phyloP scores from a whole-genome alignment of 2,888 invertebrate genomes.

The Tortricodes alternella region DNA sequence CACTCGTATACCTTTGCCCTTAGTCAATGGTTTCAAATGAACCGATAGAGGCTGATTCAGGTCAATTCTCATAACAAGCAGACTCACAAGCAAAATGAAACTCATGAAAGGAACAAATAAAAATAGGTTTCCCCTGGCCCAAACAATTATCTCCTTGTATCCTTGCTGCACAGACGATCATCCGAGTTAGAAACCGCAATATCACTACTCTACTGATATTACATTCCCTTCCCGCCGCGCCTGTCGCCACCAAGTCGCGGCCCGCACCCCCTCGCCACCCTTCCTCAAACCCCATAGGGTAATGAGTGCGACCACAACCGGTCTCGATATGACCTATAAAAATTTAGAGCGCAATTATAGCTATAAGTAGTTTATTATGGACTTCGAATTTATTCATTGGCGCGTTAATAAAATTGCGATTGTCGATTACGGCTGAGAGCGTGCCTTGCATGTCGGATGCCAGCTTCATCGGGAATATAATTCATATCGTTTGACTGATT shows the following conservation, averaged over 20 bases:
- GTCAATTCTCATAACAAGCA: too few relatives aligned
- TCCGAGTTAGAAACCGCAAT: conserved; percentile 74
- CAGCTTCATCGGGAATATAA: conserved; percentile 6
- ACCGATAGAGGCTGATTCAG: too few relatives aligned
- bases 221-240: conserved; percentile 61
- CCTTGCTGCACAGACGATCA: conserved; percentile 51
- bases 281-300: conserved; percentile 64
- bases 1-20: conserved; percentile 10
- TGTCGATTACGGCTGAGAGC: conserved; percentile 1
- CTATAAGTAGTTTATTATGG: conserved; percentile 47
- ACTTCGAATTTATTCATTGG: conserved; percentile 1
- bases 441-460: conserved; percentile 3
- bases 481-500: conserved; percentile 1
- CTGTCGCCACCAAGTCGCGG: conserved; percentile 70
- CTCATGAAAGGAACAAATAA: neutral
- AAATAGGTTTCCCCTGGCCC: neutral
- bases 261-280: conserved; percentile 45
- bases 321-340: conserved; percentile 73
- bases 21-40: too few relatives aligned
- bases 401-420: conserved; percentile 20
- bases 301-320: conserved; percentile 71
- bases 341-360: conserved; percentile 68
- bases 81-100: neutral
- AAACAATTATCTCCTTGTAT: conserved; percentile 25
- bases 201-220: conserved; percentile 76